Evolutionary conservation across 2,113 vertebrate species (phyloP), one percentile per base, ranked within the genome.

Genomic region (Callopanchax toddi): DNA sequence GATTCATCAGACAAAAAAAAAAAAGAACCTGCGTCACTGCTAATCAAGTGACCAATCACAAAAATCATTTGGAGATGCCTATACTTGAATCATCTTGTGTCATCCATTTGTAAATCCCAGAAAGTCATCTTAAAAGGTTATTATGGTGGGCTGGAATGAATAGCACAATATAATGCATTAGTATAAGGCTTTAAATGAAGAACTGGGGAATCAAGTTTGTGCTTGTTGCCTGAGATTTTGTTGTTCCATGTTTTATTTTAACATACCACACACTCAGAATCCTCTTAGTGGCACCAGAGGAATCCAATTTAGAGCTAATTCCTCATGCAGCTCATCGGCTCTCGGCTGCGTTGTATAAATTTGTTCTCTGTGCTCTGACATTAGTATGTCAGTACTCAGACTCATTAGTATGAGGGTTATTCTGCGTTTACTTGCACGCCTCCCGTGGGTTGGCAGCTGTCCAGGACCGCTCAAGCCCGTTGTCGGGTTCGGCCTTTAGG

Each of bases 401-500:
- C n/a, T n/a, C n/a, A n/a, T n/a, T n/a, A 81, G 69, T 57, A 68
- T 58, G 74, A 81, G 74, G 62, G 58, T 81, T 76, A 55, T 61
- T 50, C 62, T 62, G 53, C 76, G 57, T 85, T 89, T 86, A 82
- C 71, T 74, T 32, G 66, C 71, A 76, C 13, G 61, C 72, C 79
- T 86, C 61, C 81, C 25, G 23, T 67, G 57, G 57, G 63, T 74
- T 86, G 78, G 83, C 81, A 57, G 58, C 53, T 60, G 51, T 88
- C 85, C 84, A 90, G 55, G 53, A 74, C 67, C 32, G 65, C 67
- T 76, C 70, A 11, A 78, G 80, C 49, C 68, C 57, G 77, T 80
- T 57, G 85, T 79, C 56, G 15, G 68, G 76, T 54, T 77, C 56
- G 18, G 81, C 77, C 76, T 78, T 64, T 81, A 77, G 82, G 78